A percentile compares a stretch with the other conserved stretches of the same genome.
These are phyloP conservation scores for Phenganax marumi DNA, from an alignment of 92 coral and sea anemone genomes.

Conservation along the genomic window DNA sequence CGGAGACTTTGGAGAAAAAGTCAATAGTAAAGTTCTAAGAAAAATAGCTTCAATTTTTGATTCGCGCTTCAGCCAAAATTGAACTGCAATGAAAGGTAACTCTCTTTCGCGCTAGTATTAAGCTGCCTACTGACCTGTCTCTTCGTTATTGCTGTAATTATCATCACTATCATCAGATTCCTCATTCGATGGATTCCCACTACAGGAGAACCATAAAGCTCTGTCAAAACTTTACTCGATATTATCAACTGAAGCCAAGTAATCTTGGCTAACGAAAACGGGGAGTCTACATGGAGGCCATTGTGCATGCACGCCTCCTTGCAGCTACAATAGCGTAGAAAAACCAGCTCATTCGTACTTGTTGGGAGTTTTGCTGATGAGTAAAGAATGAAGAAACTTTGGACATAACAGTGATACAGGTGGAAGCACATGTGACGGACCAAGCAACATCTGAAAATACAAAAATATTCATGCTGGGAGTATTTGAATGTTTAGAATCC, in stretches of 20 bases:
- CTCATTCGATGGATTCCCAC: neutral
- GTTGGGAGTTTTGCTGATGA: constrained; percentile 62
- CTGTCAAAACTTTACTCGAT: too few relatives aligned
- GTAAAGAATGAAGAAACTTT: constrained; percentile 80
- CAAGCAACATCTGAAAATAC: constrained; percentile 65
- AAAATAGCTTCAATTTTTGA: neutral
- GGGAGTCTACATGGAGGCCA: too few relatives aligned
- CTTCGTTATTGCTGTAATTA: constrained; percentile 24
- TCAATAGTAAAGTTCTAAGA: too few relatives aligned
- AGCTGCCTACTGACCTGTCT: constrained; percentile 13
- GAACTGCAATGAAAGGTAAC: neutral
- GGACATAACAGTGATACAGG: constrained; percentile 78
- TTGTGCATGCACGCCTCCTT: neutral
- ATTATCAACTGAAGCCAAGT: too few relatives aligned
- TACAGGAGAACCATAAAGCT: neutral
- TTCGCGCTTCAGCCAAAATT: neutral
- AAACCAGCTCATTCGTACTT: constrained; percentile 52
- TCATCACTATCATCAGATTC: neutral
- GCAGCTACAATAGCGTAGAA: neutral
- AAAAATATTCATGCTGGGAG: neutral
- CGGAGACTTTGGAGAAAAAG: too few relatives aligned
- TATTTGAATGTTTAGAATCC: neutral
- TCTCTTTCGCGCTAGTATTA: neutral
- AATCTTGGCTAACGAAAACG: too few relatives aligned
- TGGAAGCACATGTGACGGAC: constrained; percentile 92